Conservation (phyloP, 2,888 invertebrate species). For the Melieria picta region DNA sequence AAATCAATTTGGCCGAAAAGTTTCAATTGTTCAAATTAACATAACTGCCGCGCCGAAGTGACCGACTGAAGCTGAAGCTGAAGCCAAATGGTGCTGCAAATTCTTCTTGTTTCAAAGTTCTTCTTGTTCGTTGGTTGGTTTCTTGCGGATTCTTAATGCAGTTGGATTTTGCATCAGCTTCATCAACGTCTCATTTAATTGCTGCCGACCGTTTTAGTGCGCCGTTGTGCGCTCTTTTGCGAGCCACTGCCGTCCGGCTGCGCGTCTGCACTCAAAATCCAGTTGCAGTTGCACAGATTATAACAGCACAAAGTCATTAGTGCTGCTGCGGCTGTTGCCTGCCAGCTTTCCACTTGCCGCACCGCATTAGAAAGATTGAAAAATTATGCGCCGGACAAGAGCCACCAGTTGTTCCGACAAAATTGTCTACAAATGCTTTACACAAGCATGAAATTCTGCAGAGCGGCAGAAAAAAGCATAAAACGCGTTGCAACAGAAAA, state of each 20-base stretch:
- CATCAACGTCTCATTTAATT: constrained; percentile 37
- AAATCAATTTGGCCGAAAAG: background rate
- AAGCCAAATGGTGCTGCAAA: too few species aligned
- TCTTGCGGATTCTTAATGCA: background rate
- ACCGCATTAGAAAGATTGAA: constrained; percentile 28
- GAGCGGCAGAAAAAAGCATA: constrained; percentile 21
- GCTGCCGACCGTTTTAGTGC: constrained; percentile 21
- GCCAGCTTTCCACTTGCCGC: constrained; percentile 21
- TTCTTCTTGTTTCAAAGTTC: background rate
- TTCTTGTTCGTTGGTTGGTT: constrained; percentile 1
- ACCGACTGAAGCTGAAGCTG: too few species aligned
- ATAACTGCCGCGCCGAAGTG: background rate
- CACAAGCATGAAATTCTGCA: constrained; percentile 61
- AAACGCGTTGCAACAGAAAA: constrained; percentile 25
- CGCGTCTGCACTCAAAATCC: constrained; percentile 5
- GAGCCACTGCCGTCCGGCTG: too few species aligned
- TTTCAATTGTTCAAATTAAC: background rate
- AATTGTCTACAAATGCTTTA: constrained; percentile 65
- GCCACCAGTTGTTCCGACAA: constrained; percentile 56
- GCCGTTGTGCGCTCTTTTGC: too few species aligned
- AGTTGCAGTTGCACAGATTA: constrained; percentile 30
- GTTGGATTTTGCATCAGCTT: constrained; percentile 18
- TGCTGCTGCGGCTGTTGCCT: constrained; percentile 11
- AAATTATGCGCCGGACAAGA: constrained; percentile 25
- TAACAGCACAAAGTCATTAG: constrained; percentile 37